Evolutionary conservation across 2,113 vertebrate species (phyloP), one percentile per base, ranked within the genome.

Genomic region (Vanacampus margaritifer): DNA sequence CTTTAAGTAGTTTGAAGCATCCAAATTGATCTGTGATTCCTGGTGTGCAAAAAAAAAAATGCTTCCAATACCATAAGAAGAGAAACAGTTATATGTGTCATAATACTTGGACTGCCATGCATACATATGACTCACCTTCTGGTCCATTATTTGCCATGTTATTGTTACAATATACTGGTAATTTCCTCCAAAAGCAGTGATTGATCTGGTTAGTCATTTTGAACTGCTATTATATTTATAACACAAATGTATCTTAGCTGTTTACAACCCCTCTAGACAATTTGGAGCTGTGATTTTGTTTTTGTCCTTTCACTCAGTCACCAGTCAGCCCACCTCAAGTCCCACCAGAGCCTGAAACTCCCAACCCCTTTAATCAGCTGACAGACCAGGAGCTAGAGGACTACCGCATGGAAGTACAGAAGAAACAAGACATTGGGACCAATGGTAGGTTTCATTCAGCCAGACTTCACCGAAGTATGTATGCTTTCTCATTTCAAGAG

Each of bases 311-410:
- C 81, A 45, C 87, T 45, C 43, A 98, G 97, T 96, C 94, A 63
- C 94, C 95, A 56, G 96, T 94, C 56, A 93, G 74, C 0, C 82
- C 88, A 2, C 48, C 19, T 3, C 32, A 79, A 79, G 69, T 43
- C 73, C 87, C 94, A 26, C 73, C 86, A 0, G 94, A 94, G 59
- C 92, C 94, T 0, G 95, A 96, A 82, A 90, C 94, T 1, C 95
- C 95, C 0, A 99, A 99, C 78, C 97, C 97, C 45, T 99, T 99
- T 84, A 98, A 94, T 79, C 91, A 98, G 78, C 94, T 98, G 69
- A 98, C 96, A 0, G 97, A 99, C 90, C 93, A 95, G 88, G 97
- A 94, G 89, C 91, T 99, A 86, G 97, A 99, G 69, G 97, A 99
- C 43, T 98, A 99, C 79, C 94, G 91, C 88, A 93, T 93, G 73